Evolutionary conservation across 2,888 invertebrate species (phyloP).

Genomic region (Cepaea hortensis): DNA sequence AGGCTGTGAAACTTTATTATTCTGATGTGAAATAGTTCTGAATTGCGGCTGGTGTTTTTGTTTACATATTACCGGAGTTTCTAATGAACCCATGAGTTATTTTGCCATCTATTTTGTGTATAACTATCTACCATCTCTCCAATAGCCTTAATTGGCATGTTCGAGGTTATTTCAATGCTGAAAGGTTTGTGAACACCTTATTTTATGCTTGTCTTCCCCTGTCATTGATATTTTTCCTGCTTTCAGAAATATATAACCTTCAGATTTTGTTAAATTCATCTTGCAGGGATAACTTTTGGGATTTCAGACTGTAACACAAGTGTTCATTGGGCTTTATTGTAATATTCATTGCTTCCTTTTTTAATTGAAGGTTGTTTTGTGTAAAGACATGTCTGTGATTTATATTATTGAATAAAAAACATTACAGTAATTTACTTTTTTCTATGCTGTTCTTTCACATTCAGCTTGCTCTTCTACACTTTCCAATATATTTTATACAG

Average conservation of each 20-base stretch:
- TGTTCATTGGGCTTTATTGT: too few species aligned
- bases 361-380: too few species aligned
- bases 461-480: too few species aligned
- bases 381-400: too few species aligned
- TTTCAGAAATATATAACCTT: background rate
- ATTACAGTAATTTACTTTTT: too few species aligned
- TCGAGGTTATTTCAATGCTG: slow-evolving; percentile 46
- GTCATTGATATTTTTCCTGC: background rate
- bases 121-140: slow-evolving; percentile 17
- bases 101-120: background rate
- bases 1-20: too few species aligned
- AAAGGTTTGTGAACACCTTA: slow-evolving; percentile 48
- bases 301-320: too few species aligned
- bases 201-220: background rate
- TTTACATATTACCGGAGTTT: background rate
- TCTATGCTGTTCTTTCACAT: too few species aligned
- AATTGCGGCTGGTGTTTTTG: background rate
- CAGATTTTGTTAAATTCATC: background rate
- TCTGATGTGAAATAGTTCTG: too few species aligned
- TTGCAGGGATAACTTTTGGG: background rate
- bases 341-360: too few species aligned
- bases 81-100: background rate
- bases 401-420: too few species aligned
- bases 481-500: too few species aligned
- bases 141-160: slow-evolving; percentile 55